Evolutionary conservation across 2,113 vertebrate genomes (phyloP), one percentile per base, ranked within the genome.

Genomic region (Chroicocephalus ridibundus): DNA sequence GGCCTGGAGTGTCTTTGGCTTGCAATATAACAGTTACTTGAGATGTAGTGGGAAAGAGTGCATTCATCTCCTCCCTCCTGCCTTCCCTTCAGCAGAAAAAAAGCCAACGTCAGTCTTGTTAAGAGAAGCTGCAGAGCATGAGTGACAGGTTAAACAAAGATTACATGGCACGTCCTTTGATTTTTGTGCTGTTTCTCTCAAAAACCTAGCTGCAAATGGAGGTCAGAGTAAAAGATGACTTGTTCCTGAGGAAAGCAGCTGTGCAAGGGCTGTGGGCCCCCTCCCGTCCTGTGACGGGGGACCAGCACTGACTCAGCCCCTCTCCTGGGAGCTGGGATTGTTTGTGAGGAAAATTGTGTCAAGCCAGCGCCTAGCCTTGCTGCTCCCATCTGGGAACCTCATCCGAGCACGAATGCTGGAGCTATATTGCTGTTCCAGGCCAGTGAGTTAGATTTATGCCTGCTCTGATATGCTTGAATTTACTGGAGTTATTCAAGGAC

Each of bases 271-370:
- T n/a, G 42, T 4, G 6, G 49, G 19, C 31, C 22, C 32, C 55
- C 16, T 78, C 46, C 36, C 0, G 0, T 7, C 3, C 2, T 3
- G 2, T 66, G 62, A 15, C 0, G 0, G 21, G 46, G 7, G 46
- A 34, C 52, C 69, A 69, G 75, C 42, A 20, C 72, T 84, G 72
- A 86, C 77, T 95, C 93, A 94, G 74, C 9, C 26, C 11, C n/a
- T 82, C 78, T 68, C 49, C 46, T 38, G 85, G 42, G 88, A 88
- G 27, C 6, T 62, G 58, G 58, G n/a, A 62, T 69, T 69, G 42
- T 77, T 88, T 88, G 71, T 5, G 7, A 72, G 49, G 6, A 75
- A 46, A 70, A 68, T 31, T 10, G 19, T 60, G 66, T 76, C 34
- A 13, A 90, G 78, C 42, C 90, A 94, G 62, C 3, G 13, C 62